phyloP scores from a whole-genome alignment of 2,113 vertebrate species.

The Camelus bactrianus region DNA sequence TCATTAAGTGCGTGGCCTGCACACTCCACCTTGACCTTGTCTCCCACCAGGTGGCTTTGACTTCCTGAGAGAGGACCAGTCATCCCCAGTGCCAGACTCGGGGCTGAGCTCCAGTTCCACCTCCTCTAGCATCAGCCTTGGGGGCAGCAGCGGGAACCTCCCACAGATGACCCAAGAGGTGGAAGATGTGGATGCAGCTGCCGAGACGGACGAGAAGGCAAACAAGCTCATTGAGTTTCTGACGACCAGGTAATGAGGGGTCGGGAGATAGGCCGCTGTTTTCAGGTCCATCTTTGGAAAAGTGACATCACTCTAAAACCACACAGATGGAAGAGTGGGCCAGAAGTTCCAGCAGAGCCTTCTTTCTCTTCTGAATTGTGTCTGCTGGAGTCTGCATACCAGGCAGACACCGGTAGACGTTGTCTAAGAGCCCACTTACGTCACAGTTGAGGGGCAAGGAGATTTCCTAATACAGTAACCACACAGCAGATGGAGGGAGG shows the following conservation, averaged over 20 bases:
- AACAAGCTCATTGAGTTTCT: slow-evolving; percentile 99
- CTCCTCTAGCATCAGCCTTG: slow-evolving; percentile 97
- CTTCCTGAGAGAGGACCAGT: slow-evolving; percentile 97
- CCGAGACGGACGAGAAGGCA: slow-evolving; percentile 95
- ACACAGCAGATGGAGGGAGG: not conserved
- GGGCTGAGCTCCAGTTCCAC: slow-evolving; percentile 97
- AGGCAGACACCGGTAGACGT: slow-evolving; percentile 42
- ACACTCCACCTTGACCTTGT: slow-evolving; percentile 76
- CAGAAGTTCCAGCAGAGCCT: not conserved
- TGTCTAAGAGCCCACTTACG: not conserved
- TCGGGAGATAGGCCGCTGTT: not conserved
- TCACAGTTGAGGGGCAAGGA: not conserved
- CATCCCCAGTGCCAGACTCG: slow-evolving; percentile 95
- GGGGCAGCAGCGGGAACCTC: slow-evolving; percentile 96
- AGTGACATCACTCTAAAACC: slow-evolving; percentile 36
- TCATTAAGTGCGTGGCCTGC: not conserved
- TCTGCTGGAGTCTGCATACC: not conserved
- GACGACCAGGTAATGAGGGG: slow-evolving; percentile 93
- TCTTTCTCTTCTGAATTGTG: slow-evolving; percentile 17
- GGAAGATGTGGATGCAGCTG: slow-evolving; percentile 92
- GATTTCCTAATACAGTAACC: not conserved
- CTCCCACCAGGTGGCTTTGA: slow-evolving; percentile 93
- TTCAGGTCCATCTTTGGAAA: not conserved
- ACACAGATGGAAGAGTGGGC: not conserved
- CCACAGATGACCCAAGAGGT: slow-evolving; percentile 96